Conservation (phyloP, 2,113 vertebrate genomes). For the Gnathonemus longibarbis region DNA sequence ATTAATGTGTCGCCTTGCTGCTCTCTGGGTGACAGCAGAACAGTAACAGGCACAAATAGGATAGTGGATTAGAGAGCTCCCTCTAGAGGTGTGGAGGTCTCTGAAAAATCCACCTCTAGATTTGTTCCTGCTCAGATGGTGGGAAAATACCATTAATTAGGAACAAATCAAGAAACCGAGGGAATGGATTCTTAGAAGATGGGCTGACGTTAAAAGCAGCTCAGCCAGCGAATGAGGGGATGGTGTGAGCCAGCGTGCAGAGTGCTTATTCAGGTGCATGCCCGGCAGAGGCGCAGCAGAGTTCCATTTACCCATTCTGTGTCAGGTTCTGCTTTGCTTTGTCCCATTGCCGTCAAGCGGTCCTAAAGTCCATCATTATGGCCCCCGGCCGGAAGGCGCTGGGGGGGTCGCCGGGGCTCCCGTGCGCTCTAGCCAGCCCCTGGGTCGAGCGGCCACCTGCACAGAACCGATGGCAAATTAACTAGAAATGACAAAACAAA, state of each 20-base stretch:
- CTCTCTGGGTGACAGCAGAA: neutral
- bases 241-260: constrained; percentile 3
- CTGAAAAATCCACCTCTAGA: constrained; percentile 24
- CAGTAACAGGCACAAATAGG: neutral
- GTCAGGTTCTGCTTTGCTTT: constrained; percentile 87
- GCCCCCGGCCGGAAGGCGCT: constrained; percentile 68
- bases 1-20: neutral
- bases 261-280: constrained; percentile 65
- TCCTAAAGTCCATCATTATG: constrained; percentile 90
- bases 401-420: constrained; percentile 67
- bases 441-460: constrained; percentile 38
- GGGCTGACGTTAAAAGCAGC: constrained; percentile 34
- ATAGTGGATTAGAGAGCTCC: neutral
- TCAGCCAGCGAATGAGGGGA: constrained; percentile 37
- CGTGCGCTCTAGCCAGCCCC: constrained; percentile 61
- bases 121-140: constrained; percentile 54
- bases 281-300: constrained; percentile 65
- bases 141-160: constrained; percentile 34
- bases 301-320: constrained; percentile 82
- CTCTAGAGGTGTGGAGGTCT: neutral
- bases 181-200: constrained; percentile 14
- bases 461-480: constrained; percentile 36
- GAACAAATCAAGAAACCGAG: constrained; percentile 24
- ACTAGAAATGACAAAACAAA: constrained; percentile 32
- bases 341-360: constrained; percentile 93